Evolutionary conservation across 2,797 vertebrate species (phyloP), one percentile per base, ranked within the genome.

Genomic region (Sebastes minor): DNA sequence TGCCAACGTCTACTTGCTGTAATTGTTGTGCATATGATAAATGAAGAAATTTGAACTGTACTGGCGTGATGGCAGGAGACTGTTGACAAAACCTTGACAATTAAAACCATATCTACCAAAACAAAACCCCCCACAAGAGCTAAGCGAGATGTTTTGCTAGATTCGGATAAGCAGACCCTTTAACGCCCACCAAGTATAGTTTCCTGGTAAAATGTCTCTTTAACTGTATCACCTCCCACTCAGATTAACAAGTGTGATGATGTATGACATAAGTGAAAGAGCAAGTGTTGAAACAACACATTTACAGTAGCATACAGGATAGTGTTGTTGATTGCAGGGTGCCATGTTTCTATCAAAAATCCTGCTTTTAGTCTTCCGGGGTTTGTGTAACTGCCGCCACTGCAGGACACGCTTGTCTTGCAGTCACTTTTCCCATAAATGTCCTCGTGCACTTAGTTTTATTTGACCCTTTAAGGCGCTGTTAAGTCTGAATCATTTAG

Each of bases 401-500:
- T 52, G 53, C 38, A 42, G 56, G 22, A 35, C 57, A 2, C 5
- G 0, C 28, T 69, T 42, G 14, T 59, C 38, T 55, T 55, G 11
- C 33, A 13, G 22, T 46, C 12, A 71, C 30, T 64, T 53, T 70
- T 70, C 30, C 55, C 13, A 73, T 35, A 57, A 68, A 69, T 16
- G 23, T 56, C 32, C 55, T 71, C 20, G 0, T 22, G 9, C 28
- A 11, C 5, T 56, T 7, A 76, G 33, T 38, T 62, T 68, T 72
- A 7, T 66, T 8, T 49, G 46, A 78, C 59, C 25, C 22, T 52
- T 64, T 4, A 20, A 65, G 69, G 3, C 0, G 1, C 25, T 66
- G 16, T 20, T 14, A 2, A 33, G 1, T 38, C 16, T 82, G 83
- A 91, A 78, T 93, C 85, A 89, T 87, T 70, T 57, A 32, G 22